A percentile compares a stretch with the other conserved stretches of the same genome.
phyloP scores from a whole-genome alignment of 2,888 invertebrate species.

The Stenotaenia linearis region DNA sequence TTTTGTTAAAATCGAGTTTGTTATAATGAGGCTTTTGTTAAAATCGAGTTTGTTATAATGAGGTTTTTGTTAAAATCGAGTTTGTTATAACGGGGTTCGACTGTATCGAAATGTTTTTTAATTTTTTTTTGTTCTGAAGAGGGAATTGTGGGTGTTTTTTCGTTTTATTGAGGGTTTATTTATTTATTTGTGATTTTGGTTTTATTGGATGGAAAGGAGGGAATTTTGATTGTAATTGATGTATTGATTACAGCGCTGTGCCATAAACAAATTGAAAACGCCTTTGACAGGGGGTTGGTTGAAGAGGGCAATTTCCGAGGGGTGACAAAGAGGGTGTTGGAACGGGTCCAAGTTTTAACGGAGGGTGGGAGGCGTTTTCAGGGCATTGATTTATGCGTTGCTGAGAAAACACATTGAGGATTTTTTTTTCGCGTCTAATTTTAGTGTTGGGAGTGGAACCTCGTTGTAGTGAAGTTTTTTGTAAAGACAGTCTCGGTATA shows the following conservation, averaged over 20 bases:
- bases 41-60: too few species aligned
- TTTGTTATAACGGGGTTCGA: too few species aligned
- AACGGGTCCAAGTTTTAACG: neutral
- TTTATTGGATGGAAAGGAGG: neutral
- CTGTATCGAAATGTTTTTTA: neutral
- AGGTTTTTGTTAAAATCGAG: too few species aligned
- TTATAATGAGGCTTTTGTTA: too few species aligned
- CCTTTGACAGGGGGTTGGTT: slow-evolving; percentile 12
- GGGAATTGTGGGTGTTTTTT: neutral
- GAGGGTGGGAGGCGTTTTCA: neutral
- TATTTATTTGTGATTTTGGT: neutral
- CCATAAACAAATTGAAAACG: slow-evolving; percentile 26
- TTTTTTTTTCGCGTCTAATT: too few species aligned
- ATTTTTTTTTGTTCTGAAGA: neutral
- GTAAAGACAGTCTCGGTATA: too few species aligned
- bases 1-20: too few species aligned
- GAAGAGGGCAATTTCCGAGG: slow-evolving; percentile 21
- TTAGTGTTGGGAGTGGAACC: too few species aligned
- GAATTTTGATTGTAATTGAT: slow-evolving; percentile 1
- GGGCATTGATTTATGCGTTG: too few species aligned
- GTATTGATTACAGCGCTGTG: neutral
- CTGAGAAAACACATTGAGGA: too few species aligned
- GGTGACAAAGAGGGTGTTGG: slow-evolving; percentile 16
- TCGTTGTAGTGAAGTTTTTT: too few species aligned
- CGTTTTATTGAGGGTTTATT: neutral